Conservation (phyloP, 2,113 vertebrate species). For the Takifugu bimaculatus region DNA sequence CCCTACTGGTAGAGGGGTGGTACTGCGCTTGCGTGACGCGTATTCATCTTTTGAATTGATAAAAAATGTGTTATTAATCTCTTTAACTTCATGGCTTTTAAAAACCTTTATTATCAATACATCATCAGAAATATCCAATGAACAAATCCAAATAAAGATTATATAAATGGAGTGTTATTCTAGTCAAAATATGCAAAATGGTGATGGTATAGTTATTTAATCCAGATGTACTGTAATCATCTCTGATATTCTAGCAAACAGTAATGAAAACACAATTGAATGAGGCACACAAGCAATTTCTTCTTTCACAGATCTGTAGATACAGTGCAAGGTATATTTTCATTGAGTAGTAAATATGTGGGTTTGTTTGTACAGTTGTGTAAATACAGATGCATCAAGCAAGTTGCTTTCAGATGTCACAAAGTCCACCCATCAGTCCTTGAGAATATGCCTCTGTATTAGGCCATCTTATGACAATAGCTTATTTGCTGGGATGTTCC, state of each 20-base stretch:
- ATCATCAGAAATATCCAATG: background rate
- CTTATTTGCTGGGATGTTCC: conserved; percentile 65
- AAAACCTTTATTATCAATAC: background rate
- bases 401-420: conserved; percentile 32
- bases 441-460: conserved; percentile 49
- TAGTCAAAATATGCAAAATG: conserved; percentile 36
- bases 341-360: conserved; percentile 40
- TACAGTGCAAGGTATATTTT: conserved; percentile 61
- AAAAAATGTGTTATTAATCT: no score
- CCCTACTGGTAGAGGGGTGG: conserved; percentile 7
- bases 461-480: conserved; percentile 58
- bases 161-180: conserved; percentile 22
- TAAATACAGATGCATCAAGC: conserved; percentile 52
- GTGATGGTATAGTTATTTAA: conserved; percentile 24
- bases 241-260: conserved; percentile 25
- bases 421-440: conserved; percentile 38
- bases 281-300: conserved; percentile 28
- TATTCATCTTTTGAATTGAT: no score
- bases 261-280: conserved; percentile 23
- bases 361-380: conserved; percentile 37
- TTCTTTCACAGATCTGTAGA: conserved; percentile 61
- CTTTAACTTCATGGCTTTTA: no score
- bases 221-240: conserved; percentile 23
- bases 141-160: conserved; percentile 3
- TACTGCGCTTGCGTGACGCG: no score